Evolutionary conservation across 2,113 vertebrate species (phyloP).

Genomic region (Rhinoderma darwinii): DNA sequence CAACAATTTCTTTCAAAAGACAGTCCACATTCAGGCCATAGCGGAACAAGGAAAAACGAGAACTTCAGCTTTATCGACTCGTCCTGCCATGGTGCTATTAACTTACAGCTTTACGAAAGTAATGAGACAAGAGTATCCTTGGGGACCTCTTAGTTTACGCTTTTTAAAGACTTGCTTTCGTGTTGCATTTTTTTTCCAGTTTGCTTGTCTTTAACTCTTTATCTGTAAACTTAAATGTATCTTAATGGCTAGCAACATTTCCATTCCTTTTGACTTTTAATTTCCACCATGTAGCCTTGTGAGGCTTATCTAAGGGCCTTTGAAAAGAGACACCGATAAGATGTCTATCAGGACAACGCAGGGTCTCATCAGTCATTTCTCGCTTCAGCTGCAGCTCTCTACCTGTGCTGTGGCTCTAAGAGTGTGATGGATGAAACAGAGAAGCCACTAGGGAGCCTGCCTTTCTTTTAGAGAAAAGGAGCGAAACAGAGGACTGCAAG

Average conservation of each 20-base stretch:
- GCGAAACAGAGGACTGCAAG: slow-evolving; percentile 69
- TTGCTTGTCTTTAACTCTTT: slow-evolving; percentile 41
- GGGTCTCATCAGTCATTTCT: slow-evolving; percentile 44
- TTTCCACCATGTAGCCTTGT: slow-evolving; percentile 65
- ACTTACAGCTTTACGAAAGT: slow-evolving; percentile 77
- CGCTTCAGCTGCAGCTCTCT: slow-evolving; percentile 60
- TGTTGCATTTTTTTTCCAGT: slow-evolving; percentile 23
- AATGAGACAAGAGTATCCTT: slow-evolving; percentile 68
- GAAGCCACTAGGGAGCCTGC: slow-evolving; percentile 72
- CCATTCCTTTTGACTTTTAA: slow-evolving; percentile 56
- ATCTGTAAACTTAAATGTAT: slow-evolving; percentile 23
- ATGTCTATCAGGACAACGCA: slow-evolving; percentile 60
- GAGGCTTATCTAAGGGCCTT: slow-evolving; percentile 51
- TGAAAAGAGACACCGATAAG: slow-evolving; percentile 63
- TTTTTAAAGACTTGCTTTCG: slow-evolving; percentile 62
- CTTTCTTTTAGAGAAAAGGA: slow-evolving; percentile 69
- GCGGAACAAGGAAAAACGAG: slow-evolving; percentile 56
- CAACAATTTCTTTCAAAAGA: slow-evolving; percentile 50
- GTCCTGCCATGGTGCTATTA: slow-evolving; percentile 70
- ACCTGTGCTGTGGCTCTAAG: slow-evolving; percentile 63
- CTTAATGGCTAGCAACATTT: slow-evolving; percentile 46
- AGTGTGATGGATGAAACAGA: slow-evolving; percentile 68
- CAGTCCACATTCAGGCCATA: slow-evolving; percentile 41
- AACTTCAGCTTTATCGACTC: slow-evolving; percentile 68
- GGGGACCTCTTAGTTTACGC: slow-evolving; percentile 75